A percentile compares a stretch with the other conserved stretches of the same genome.
Conservation (phyloP, 2,888 invertebrate species). For the Chymomyza procnemis region DNA sequence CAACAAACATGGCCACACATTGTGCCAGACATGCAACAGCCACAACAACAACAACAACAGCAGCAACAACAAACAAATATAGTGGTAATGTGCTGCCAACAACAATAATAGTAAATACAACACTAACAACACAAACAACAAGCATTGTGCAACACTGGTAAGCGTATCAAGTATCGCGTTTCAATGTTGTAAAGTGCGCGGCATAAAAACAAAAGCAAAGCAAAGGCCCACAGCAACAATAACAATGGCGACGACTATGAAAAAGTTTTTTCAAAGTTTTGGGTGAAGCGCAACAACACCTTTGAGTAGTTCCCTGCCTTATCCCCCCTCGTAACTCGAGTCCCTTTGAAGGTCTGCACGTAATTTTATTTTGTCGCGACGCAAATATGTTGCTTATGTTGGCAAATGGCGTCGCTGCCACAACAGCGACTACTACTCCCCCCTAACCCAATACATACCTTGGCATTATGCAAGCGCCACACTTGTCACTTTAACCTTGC, state of each 20-base stretch:
- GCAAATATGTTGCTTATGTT: constrained; percentile 67
- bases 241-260: constrained; percentile 48
- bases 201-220: constrained; percentile 64
- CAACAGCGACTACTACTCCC: not conserved
- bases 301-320: not conserved
- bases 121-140: constrained; percentile 28
- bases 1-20: constrained; percentile 68
- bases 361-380: constrained; percentile 72
- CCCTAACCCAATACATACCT: constrained; percentile 28
- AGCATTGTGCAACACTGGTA: constrained; percentile 63
- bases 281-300: not conserved
- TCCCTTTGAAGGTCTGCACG: constrained; percentile 47
- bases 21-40: constrained; percentile 61
- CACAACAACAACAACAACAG: constrained; percentile 26
- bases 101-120: not conserved
- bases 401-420: constrained; percentile 4
- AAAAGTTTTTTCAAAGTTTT: constrained; percentile 52
- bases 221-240: constrained; percentile 33
- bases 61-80: constrained; percentile 20
- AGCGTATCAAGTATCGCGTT: constrained; percentile 53
- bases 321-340: not conserved
- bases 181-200: constrained; percentile 64
- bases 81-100: constrained; percentile 4
- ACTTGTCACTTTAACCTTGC: constrained; percentile 74
- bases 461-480: constrained; percentile 66